Evolutionary conservation across 2,113 vertebrate genomes (phyloP).

Genomic region (Cathartes aura): DNA sequence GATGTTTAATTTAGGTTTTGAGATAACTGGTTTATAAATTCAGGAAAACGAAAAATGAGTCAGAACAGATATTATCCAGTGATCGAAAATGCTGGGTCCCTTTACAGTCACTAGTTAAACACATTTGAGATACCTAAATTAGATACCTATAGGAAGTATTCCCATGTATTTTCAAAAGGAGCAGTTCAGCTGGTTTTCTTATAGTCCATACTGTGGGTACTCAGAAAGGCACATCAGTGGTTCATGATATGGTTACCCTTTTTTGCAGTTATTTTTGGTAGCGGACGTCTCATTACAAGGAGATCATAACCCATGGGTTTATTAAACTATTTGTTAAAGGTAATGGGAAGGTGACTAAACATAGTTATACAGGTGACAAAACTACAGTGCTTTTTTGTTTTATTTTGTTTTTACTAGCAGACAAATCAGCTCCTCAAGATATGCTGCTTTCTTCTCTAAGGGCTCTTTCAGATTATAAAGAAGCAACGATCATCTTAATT

Average conservation of each 20-base stretch:
- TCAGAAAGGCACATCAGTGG: not conserved
- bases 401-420: not conserved
- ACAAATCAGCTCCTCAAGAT: not conserved
- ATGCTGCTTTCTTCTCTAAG: not conserved
- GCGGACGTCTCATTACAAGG: not conserved
- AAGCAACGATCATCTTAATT: fast-evolving
- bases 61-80: not conserved
- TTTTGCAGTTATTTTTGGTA: not conserved
- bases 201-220: not conserved
- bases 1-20: not conserved
- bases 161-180: not conserved
- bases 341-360: not conserved
- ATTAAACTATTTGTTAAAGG: not conserved
- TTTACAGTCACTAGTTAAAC: not conserved
- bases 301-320: not conserved
- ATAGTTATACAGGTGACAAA: not conserved
- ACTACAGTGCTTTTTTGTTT: not conserved
- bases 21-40: not conserved
- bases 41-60: not conserved
- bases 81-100: not conserved
- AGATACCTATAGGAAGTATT: not conserved
- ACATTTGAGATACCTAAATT: not conserved
- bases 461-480: not conserved
- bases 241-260: not conserved
- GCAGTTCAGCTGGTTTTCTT: not conserved